phyloP scores from a whole-genome alignment of 2,113 vertebrate species.

The Tupaia tana region DNA sequence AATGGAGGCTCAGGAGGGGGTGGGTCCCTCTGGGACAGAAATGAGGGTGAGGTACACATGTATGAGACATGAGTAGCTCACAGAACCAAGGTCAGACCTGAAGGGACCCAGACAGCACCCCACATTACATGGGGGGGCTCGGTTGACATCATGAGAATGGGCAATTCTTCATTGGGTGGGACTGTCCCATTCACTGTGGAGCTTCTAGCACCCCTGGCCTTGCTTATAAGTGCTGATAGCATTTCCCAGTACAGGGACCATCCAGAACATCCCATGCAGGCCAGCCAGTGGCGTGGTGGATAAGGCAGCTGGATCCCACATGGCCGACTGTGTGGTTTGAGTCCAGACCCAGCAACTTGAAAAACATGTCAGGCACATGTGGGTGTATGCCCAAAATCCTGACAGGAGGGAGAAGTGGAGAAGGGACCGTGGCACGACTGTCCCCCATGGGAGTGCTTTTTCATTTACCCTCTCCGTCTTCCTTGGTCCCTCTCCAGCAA shows the following conservation, averaged over 20 bases:
- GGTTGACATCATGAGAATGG: rapidly evolving
- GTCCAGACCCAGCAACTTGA: too few relatives aligned
- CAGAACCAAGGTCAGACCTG: neutral
- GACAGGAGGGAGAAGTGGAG: too few relatives aligned
- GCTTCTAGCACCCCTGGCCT: neutral
- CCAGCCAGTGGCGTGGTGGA: too few relatives aligned
- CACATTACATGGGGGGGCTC: neutral
- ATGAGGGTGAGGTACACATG: neutral
- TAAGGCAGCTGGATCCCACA: too few relatives aligned
- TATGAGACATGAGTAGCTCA: neutral
- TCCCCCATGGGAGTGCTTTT: too few relatives aligned
- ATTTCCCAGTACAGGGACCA: neutral
- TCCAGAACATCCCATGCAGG: too few relatives aligned
- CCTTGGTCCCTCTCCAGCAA: too few relatives aligned
- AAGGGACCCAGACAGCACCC: neutral
- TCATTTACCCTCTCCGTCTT: too few relatives aligned
- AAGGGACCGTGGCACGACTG: too few relatives aligned
- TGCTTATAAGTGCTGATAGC: neutral
- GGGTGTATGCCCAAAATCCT: too few relatives aligned
- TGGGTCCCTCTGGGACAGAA: neutral
- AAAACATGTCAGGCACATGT: too few relatives aligned
- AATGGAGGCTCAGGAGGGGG: neutral
- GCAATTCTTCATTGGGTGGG: neutral
- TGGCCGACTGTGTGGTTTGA: too few relatives aligned
- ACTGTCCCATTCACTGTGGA: neutral